Conservation (phyloP, 2,888 invertebrate species). For the Cryptocheilus praepositus region DNA sequence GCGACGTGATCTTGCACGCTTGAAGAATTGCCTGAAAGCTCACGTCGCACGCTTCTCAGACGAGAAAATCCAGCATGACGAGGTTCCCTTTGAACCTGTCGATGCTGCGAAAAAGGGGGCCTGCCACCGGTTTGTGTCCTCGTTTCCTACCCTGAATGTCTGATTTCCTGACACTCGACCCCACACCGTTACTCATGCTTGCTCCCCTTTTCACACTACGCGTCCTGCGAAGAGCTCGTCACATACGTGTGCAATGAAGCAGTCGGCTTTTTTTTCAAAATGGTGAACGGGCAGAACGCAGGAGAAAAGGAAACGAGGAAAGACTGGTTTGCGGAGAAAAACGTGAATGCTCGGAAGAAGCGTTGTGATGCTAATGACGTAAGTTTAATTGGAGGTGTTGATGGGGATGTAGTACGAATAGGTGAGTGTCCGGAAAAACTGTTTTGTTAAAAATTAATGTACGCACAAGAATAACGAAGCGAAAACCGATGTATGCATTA, state of each 20-base stretch:
- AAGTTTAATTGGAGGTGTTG: too few relatives aligned
- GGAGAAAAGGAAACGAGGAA: too few relatives aligned
- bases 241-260: constrained; percentile 63
- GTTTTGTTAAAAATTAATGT: too few relatives aligned
- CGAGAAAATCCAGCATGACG: constrained; percentile 41
- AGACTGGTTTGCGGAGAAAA: too few relatives aligned
- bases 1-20: constrained; percentile 47
- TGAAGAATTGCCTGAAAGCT: constrained; percentile 50
- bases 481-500: too few relatives aligned
- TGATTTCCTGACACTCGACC: constrained; percentile 16
- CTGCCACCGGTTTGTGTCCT: constrained; percentile 17
- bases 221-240: constrained; percentile 57
- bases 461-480: too few relatives aligned
- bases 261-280: constrained; percentile 32
- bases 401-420: too few relatives aligned
- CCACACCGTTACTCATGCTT: constrained; percentile 2
- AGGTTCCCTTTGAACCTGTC: constrained; percentile 50
- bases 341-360: too few relatives aligned
- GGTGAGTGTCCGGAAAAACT: too few relatives aligned
- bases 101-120: constrained; percentile 21
- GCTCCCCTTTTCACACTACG: constrained; percentile 21
- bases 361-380: too few relatives aligned
- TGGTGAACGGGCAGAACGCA: too few relatives aligned
- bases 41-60: constrained; percentile 50
- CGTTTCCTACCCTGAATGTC: constrained; percentile 21